Evolutionary conservation across 2,113 vertebrate species (phyloP).

Genomic region (Microcebus jonahi): DNA sequence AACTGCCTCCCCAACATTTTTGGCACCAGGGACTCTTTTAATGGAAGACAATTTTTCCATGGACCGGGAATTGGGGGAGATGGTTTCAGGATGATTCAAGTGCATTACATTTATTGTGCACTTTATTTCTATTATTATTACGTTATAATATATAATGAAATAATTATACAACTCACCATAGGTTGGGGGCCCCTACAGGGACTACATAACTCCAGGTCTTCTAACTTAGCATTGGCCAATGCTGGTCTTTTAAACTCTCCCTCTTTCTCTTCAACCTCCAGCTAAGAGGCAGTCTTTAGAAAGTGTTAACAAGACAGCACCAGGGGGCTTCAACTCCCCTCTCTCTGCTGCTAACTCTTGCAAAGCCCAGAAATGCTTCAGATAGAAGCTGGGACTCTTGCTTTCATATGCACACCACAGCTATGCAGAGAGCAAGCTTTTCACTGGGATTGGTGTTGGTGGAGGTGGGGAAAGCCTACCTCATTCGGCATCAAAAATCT

Average conservation of each 20-base stretch:
- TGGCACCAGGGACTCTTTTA: too few species aligned
- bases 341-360: neutral
- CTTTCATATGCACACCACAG: neutral
- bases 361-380: neutral
- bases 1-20: neutral
- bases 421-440: neutral
- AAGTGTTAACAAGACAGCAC: neutral
- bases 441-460: neutral
- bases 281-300: neutral
- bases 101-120: too few species aligned
- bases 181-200: too few species aligned
- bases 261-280: neutral
- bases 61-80: too few species aligned
- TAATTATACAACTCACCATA: too few species aligned
- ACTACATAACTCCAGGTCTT: neutral
- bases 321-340: neutral
- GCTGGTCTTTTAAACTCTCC: neutral
- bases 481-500: neutral
- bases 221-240: neutral
- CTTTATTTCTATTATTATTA: too few species aligned
- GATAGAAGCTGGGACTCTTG: neutral
- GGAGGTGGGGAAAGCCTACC: rapidly evolving
- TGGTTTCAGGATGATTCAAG: too few species aligned
- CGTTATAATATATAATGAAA: too few species aligned
- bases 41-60: too few species aligned